phyloP scores from a whole-genome alignment of 2,888 invertebrate species.

The Antheraea yamamai region DNA sequence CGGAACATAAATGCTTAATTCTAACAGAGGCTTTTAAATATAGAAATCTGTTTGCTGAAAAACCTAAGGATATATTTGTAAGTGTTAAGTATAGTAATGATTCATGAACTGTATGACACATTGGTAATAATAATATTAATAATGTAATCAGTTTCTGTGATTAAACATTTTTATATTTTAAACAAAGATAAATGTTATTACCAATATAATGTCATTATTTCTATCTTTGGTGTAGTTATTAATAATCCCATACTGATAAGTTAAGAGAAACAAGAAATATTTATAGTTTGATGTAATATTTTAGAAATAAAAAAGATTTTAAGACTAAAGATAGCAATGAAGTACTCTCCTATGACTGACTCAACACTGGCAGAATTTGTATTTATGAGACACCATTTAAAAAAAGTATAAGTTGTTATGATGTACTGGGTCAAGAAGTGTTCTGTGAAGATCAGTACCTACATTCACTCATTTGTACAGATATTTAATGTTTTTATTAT shows the following conservation, averaged over 20 bases:
- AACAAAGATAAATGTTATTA: not conserved
- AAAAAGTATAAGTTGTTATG: too few relatives aligned
- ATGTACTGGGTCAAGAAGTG: too few relatives aligned
- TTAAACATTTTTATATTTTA: not conserved
- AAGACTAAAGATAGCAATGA: too few relatives aligned
- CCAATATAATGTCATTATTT: not conserved
- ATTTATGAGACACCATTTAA: too few relatives aligned
- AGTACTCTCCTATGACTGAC: too few relatives aligned
- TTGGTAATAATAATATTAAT: not conserved
- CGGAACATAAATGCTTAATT: slow-evolving; percentile 95
- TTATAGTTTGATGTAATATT: not conserved
- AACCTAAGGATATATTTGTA: slow-evolving; percentile 89
- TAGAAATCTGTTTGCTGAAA: slow-evolving; percentile 90
- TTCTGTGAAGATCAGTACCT: too few relatives aligned
- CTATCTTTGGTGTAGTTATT: not conserved
- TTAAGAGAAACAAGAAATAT: too few relatives aligned
- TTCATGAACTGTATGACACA: not conserved
- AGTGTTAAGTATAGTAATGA: slow-evolving; percentile 50
- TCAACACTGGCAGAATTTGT: too few relatives aligned
- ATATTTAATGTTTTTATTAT: too few relatives aligned
- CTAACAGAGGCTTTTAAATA: slow-evolving; percentile 94
- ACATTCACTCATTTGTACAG: too few relatives aligned
- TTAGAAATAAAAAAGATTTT: too few relatives aligned
- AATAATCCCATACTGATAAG: too few relatives aligned
- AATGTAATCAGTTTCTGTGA: not conserved